Evolutionary conservation across 2,888 invertebrate genomes (phyloP).

Genomic region (Isotomurus palustris): DNA sequence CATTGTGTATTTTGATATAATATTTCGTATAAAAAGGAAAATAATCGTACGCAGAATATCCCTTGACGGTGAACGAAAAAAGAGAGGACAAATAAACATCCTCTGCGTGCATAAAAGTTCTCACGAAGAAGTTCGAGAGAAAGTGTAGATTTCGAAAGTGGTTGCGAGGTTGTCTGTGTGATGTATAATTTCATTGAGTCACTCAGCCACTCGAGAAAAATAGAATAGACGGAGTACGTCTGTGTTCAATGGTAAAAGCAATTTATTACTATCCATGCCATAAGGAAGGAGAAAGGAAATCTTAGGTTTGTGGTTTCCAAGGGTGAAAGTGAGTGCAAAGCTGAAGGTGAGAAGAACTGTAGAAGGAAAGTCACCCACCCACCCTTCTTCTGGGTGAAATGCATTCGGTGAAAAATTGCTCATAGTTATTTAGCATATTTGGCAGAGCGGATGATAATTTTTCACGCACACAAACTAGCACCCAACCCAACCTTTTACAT

Average conservation of each 20-base stretch:
- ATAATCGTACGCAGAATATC: too few species aligned
- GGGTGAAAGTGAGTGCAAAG: background rate
- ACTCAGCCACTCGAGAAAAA: background rate
- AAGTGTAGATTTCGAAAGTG: background rate
- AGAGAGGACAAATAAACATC: too few species aligned
- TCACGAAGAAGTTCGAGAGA: background rate
- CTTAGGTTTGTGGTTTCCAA: background rate
- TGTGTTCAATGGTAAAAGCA: conserved; percentile 8
- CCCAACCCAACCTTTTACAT: conserved; percentile 44
- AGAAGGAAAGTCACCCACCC: background rate
- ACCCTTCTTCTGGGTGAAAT: too few species aligned
- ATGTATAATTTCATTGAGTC: conserved; percentile 11
- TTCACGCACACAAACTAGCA: conserved; percentile 39
- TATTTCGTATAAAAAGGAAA: too few species aligned
- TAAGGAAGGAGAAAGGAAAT: background rate
- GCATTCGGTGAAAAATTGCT: conserved; percentile 21
- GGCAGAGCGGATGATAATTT: conserved; percentile 43
- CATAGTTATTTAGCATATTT: conserved; percentile 45
- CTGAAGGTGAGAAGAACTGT: background rate
- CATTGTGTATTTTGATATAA: too few species aligned
- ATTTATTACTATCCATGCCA: conserved; percentile 11
- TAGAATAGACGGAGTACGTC: background rate
- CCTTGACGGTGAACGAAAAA: too few species aligned
- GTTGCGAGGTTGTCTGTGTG: background rate
- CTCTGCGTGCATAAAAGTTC: too few species aligned